These are phyloP conservation scores for Cercopithecus mona DNA, from an alignment of 2,113 vertebrate species.

Conservation along the genomic window DNA sequence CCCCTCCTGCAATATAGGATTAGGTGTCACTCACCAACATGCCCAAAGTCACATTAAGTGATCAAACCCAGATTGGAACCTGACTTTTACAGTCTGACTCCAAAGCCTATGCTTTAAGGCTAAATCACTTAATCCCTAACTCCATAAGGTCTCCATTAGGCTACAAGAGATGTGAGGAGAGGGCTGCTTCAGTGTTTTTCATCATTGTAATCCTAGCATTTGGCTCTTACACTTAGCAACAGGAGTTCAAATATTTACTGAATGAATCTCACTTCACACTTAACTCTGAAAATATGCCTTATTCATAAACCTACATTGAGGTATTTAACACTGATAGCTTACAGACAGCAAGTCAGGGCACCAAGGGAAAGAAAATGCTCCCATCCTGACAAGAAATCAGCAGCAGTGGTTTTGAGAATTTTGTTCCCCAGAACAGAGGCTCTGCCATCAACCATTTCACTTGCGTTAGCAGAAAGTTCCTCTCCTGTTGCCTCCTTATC, in stretches of 20 bases:
- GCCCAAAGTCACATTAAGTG: background rate
- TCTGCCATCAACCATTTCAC: background rate
- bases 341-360: background rate
- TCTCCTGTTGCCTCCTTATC: background rate
- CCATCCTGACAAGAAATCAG: background rate
- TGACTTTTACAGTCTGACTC: background rate
- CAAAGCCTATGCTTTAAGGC: background rate
- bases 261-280: conserved; percentile 18
- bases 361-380: background rate
- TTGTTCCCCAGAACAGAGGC: background rate
- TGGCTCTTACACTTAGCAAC: conserved; percentile 12
- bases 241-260: conserved; percentile 24
- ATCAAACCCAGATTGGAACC: background rate
- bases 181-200: background rate
- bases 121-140: background rate
- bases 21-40: background rate
- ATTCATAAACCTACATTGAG: background rate
- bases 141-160: background rate
- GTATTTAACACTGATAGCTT: conserved; percentile 20
- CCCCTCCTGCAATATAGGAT: background rate
- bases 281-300: background rate
- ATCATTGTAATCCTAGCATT: background rate
- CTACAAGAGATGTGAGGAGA: background rate
- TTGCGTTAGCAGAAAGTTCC: background rate
- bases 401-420: background rate